Base-by-base conservation (phyloP, 2,888 invertebrate species). In the Drosophila birchii region DNA sequence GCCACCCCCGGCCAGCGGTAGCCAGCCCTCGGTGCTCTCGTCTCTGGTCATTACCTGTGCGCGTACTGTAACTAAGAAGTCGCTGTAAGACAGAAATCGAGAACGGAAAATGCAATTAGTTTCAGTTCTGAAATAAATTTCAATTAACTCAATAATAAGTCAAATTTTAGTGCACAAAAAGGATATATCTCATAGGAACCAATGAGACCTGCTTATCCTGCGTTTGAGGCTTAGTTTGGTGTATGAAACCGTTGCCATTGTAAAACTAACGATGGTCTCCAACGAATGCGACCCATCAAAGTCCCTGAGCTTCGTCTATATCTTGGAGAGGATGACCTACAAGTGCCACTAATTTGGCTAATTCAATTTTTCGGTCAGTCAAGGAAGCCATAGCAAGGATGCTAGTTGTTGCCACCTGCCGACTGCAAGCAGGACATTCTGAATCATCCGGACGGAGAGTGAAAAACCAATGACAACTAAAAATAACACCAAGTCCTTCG, bases 21-120 rank as follows among this genome's bases (percentile, higher is more conserved):
- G 96, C 98, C 98, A 98, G 86, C 98, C 98, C 81, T 98, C 98
- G 80, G 97, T 97, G 93, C 97, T 97, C 93, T 98, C 99, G 95
- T 99, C 98, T 93, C 98, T 95, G 92, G 97, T 97, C 98, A 99
- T 99, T 94, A 98, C 98, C 96, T 98, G 98, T 94, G 98, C 98
- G 92, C 98, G 96, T 93, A 99, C 98, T 93, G 97, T 97, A 95
- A 98, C 98, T 96, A 98, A 94, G 94, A 96, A 96, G 94, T 95
- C 96, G 96, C 97, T 97, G 94, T 41, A 95, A 51, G 26, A 16
- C 12, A 7, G 95, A 36, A 38, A 18, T 4, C 2, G 14, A 34
- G 94, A 76, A 81, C 83, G 86, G 80, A 49, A 55, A 29, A 62
- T 16, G 16, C 16, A 11, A 67, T 26, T 56, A 45, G 26, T 57